Base-by-base conservation (phyloP, 2,113 vertebrate genomes). In the Sorex fumeus region DNA sequence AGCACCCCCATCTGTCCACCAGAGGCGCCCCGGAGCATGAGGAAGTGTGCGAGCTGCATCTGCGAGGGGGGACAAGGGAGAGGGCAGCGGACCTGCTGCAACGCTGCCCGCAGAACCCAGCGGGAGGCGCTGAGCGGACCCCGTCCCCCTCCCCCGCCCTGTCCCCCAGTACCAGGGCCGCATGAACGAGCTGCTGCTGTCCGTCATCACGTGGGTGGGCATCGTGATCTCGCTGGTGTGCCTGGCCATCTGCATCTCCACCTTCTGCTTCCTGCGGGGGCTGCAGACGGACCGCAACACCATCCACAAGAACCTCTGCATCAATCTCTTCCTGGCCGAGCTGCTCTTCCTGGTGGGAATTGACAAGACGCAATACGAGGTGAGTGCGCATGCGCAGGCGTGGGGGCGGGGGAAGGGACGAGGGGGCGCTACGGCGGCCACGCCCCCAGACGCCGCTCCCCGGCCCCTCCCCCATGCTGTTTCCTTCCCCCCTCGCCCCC, bases 281-380 rank as follows among this genome's bases (percentile, higher is more conserved):
- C 98, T 99, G 83, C 99, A 99, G 97, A 99, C 99, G 0, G 99
- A 99, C 97, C 98, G 99, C 66, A 99, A 99, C 98, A 99, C 99
- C 95, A 99, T 99, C 97, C 99, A 99, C 98, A 99, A 99, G 98
- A 99, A 99, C 97, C 98, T 99, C 34, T 99, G 99, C 96, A 98
- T 99, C 98, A 99, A 98, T 97, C 99, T 99, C 96, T 99, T 99
- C 97, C 98, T 99, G 21, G 99, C 99, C 0, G 99, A 99, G 97
- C 98, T 99, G 67, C 98, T 99, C 97, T 99, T 99, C 97, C 99
- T 99, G 95, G 98, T 99, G 0, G 99, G 99, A 95, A 99, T 99
- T 62, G 98, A 99, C 97, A 99, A 99, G 97, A 99, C 99, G 0
- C 98, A 99, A 96, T 99, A 99, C 85, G 98, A 99, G 92, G 99